phyloP scores from a whole-genome alignment of 2,113 vertebrate species.

The Aspiorhynchus laticeps region DNA sequence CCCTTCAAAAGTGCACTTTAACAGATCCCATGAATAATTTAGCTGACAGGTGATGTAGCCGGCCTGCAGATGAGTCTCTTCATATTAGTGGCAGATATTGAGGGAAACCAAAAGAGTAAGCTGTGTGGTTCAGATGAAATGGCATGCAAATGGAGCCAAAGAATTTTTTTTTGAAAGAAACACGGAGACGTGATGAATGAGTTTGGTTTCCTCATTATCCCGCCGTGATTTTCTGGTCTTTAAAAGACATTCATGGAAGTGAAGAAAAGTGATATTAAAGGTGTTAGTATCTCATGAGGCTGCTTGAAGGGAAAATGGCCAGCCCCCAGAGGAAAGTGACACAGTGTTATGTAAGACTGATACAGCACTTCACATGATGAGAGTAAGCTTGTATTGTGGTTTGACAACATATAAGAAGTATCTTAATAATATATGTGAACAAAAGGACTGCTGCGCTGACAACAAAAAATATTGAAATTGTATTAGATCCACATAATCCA shows the following conservation, averaged over 20 bases:
- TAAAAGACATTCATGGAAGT: background rate
- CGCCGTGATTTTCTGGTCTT: background rate
- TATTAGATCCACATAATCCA: background rate
- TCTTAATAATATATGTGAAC: background rate
- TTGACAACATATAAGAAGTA: background rate
- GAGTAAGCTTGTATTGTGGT: background rate
- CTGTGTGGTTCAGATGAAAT: slow-evolving; percentile 17
- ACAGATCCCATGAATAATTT: slow-evolving; percentile 35
- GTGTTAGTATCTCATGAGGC: background rate
- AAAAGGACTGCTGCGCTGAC: background rate
- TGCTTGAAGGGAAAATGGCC: background rate
- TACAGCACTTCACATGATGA: background rate
- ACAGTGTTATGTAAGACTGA: background rate
- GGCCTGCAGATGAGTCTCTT: slow-evolving; percentile 22
- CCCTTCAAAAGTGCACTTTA: slow-evolving; percentile 32
- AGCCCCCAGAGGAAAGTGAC: background rate
- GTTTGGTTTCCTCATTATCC: background rate
- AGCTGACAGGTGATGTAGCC: slow-evolving; percentile 36
- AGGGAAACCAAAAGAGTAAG: slow-evolving; percentile 5
- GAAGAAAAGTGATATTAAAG: background rate
- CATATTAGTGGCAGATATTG: slow-evolving; percentile 18
- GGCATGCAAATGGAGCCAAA: slow-evolving; percentile 9
- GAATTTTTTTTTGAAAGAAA: background rate
- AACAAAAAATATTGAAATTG: background rate
- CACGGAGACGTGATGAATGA: background rate